phyloP scores from a whole-genome alignment of 2,888 invertebrate genomes.

The Meiosimyza platycephala region DNA sequence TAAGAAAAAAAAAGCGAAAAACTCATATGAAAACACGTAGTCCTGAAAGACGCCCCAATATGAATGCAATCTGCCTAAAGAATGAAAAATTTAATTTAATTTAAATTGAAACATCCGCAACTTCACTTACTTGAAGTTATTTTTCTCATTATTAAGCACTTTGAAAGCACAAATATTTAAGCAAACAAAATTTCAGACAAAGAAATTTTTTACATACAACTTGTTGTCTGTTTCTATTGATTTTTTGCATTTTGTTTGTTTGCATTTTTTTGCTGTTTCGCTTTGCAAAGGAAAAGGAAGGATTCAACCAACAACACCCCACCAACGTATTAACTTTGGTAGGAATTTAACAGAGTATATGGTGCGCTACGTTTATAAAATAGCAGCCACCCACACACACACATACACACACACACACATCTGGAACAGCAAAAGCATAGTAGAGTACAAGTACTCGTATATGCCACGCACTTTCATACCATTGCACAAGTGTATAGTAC shows the following conservation, averaged over 20 bases:
- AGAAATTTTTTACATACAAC: constrained; percentile 19
- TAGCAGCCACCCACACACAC: constrained; percentile 6
- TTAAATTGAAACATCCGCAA: no score
- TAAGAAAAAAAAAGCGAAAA: no score
- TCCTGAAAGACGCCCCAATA: no score
- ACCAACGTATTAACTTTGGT: no score
- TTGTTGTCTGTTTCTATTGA: constrained; percentile 28
- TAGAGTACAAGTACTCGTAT: not conserved
- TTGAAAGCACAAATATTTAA: constrained; percentile 1
- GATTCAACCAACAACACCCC: no score
- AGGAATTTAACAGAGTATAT: no score
- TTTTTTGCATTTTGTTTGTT: constrained; percentile 6
- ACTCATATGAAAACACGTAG: no score
- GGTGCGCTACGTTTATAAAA: not conserved
- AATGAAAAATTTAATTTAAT: no score
- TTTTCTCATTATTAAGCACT: not conserved
- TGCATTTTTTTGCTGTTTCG: not conserved
- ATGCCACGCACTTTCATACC: constrained; percentile 5
- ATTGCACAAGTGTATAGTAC: not conserved
- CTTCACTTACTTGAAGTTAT: no score
- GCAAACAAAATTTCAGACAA: constrained; percentile 18
- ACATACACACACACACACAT: constrained; percentile 14
- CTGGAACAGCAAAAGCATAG: not conserved
- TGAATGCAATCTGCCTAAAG: no score
- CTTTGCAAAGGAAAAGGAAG: not conserved